Evolutionary conservation across 2,113 vertebrate genomes (phyloP).

Genomic region (Pelobates fuscus): DNA sequence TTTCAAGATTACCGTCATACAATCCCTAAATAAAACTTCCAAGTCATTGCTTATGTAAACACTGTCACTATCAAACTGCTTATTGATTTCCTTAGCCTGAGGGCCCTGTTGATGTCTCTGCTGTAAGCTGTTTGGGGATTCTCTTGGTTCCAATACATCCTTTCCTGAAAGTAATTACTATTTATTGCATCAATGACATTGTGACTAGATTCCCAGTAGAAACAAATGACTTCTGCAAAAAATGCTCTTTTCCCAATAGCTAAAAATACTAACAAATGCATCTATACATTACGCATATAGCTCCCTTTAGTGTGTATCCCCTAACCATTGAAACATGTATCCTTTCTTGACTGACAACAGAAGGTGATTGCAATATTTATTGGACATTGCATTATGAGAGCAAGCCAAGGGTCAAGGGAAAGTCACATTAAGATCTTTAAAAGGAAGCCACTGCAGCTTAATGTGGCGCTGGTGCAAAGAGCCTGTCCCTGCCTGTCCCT

Average conservation of each 20-base stretch:
- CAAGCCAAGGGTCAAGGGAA: too few relatives aligned
- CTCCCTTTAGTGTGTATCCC: too few relatives aligned
- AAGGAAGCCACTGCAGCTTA: too few relatives aligned
- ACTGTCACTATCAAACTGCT: slow-evolving; percentile 4
- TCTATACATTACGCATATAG: too few relatives aligned
- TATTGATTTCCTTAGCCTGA: slow-evolving; percentile 26
- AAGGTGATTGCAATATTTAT: too few relatives aligned
- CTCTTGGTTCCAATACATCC: neutral
- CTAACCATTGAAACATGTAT: too few relatives aligned
- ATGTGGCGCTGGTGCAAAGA: too few relatives aligned
- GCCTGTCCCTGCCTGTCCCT: too few relatives aligned
- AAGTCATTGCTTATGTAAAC: neutral
- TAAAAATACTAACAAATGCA: too few relatives aligned
- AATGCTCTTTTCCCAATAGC: neutral
- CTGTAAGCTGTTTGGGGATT: slow-evolving; percentile 10
- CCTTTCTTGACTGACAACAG: too few relatives aligned
- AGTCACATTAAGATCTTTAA: too few relatives aligned
- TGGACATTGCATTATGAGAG: too few relatives aligned
- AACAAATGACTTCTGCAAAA: neutral
- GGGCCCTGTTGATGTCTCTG: neutral
- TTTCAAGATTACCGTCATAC: neutral
- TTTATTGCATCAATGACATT: slow-evolving; percentile 2
- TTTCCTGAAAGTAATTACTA: slow-evolving; percentile 12
- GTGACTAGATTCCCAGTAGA: slow-evolving; percentile 5
- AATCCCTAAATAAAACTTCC: neutral